Evolutionary conservation across 2,797 vertebrate genomes (phyloP), one percentile per base, ranked within the genome.

Genomic region (Moxostoma hubbsi): DNA sequence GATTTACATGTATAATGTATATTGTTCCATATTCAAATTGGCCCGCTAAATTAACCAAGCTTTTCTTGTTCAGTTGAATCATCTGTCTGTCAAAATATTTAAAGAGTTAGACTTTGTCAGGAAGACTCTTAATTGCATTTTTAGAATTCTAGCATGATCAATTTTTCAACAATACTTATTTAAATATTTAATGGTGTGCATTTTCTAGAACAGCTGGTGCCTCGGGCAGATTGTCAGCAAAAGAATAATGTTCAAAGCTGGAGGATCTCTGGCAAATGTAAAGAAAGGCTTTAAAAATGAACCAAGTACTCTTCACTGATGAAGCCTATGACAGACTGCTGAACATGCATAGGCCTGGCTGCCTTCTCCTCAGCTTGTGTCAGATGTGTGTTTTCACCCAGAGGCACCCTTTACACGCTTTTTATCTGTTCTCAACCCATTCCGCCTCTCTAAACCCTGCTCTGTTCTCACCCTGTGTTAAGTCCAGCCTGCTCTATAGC

Each of bases 241-340:
- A 49, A 77, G 73, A 83, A 80, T 66, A 77, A 74, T 74, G 73
- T 73, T 81, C 64, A 81, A 81, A 81, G 71, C 80, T 57, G 54
- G 46, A 81, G 54, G 58, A 63, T 46, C 71, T 70, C 73, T 49
- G 51, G 58, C 71, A 81, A 79, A 63, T 75, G 63, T 73, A 49
- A 73, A 53, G 72, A 72, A 87, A 73, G 67, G 45, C 67, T 82
- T 81, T 81, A 68, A 84, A 84, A 85, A 81, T 78, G 77, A 81
- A 55, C 73, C 50, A 78, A 61, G 45, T 47, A 50, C 61, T 70
- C 36, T 54, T 64, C 58, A 72, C 36, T 73, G 79, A 75, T 76
- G 79, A 71, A 81, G 75, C 68, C 15, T 50, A 62, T 79, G 72
- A 81, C 66, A 71, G 68, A 24, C 59, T 24, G 57, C 73, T 65